phyloP scores from a whole-genome alignment of 2,888 invertebrate species.

The Gnatocerus cornutus region DNA sequence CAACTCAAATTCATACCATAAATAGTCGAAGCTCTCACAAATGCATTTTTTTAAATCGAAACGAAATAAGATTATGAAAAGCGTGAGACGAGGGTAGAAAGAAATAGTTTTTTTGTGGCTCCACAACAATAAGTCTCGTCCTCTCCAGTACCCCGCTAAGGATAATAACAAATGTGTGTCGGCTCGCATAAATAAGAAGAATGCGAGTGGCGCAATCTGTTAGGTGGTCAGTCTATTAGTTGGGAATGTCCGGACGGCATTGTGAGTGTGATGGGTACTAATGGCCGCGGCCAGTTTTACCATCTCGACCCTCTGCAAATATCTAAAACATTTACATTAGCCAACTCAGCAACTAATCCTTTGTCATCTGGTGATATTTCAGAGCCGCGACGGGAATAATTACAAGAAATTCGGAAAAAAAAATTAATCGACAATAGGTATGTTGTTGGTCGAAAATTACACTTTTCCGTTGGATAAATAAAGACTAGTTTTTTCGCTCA shows the following conservation, averaged over 20 bases:
- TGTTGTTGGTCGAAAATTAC: conserved; percentile 35
- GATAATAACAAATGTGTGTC: conserved; percentile 65
- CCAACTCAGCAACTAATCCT: conserved; percentile 53
- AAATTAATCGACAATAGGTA: conserved; percentile 15
- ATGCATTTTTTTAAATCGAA: too few species aligned
- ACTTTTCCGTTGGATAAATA: conserved; percentile 43
- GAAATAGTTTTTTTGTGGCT: too few species aligned
- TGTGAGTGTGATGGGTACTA: conserved; percentile 68
- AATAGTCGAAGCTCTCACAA: too few species aligned
- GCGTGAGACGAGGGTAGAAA: too few species aligned
- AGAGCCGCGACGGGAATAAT: conserved; percentile 13
- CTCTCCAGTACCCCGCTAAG: conserved; percentile 31
- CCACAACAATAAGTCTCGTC: conserved; percentile 21
- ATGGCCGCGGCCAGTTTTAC: conserved; percentile 61
- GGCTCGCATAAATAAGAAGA: conserved; percentile 65
- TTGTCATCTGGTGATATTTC: conserved; percentile 44
- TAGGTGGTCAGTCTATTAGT: conserved; percentile 69
- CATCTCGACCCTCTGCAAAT: conserved; percentile 64
- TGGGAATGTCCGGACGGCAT: conserved; percentile 68
- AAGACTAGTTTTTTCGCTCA: conserved; percentile 37
- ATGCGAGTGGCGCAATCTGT: conserved; percentile 68
- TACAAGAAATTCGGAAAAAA: conserved; percentile 9
- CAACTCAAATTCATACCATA: too few species aligned
- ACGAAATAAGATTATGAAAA: too few species aligned
- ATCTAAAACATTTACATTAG: conserved; percentile 67